phyloP scores from a whole-genome alignment of 2,797 vertebrate genomes.

The Leucoraja ocellata region DNA sequence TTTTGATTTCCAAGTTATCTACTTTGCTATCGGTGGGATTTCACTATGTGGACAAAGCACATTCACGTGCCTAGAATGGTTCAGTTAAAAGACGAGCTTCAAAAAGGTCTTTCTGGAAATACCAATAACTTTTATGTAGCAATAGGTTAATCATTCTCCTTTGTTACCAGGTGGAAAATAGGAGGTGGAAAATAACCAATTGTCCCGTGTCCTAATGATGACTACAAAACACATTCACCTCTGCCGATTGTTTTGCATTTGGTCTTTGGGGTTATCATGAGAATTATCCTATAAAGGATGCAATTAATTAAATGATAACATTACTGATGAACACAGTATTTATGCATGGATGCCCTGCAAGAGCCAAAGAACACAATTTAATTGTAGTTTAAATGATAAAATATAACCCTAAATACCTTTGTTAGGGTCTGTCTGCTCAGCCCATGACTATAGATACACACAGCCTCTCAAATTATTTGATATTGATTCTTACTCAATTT shows the following conservation, averaged over 20 bases:
- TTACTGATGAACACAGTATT: neutral
- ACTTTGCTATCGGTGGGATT: neutral
- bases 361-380: neutral
- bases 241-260: neutral
- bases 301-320: neutral
- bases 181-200: neutral
- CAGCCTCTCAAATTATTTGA: constrained; percentile 11
- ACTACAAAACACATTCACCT: neutral
- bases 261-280: neutral
- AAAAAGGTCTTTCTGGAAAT: neutral
- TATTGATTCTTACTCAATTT: constrained; percentile 14
- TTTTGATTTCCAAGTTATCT: neutral
- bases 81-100: neutral
- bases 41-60: neutral
- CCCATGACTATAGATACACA: neutral
- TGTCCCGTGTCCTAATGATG: neutral
- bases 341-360: neutral
- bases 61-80: neutral
- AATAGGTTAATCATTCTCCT: neutral
- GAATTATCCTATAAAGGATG: neutral
- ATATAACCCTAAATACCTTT: neutral
- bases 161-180: neutral
- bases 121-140: neutral
- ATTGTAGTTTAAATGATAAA: neutral
- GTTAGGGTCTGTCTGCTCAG: neutral